Evolutionary conservation across 2,113 vertebrate genomes (phyloP), one percentile per base, ranked within the genome.

Genomic region (Cyprinodon tularosa): DNA sequence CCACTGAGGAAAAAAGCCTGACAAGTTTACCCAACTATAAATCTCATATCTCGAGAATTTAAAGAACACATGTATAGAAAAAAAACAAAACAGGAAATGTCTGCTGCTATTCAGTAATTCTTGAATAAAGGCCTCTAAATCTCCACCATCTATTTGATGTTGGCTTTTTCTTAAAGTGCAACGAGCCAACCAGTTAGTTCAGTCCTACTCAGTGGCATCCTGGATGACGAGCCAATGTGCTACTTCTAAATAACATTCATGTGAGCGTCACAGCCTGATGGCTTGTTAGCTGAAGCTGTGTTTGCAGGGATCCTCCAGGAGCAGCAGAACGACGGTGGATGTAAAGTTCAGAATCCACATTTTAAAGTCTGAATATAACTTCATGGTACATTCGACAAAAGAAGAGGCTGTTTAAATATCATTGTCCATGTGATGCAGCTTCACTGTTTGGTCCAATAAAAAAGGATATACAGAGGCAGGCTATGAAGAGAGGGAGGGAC

Each of bases 91-190:
- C 78, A 74, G 80, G 64, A 69, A 84, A 90, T 79, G 83, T 89
- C 75, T 89, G 84, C 78, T 84, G 82, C 86, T 86, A 86, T 89
- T 89, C 71, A 83, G 85, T 82, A 76, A 90, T 85, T 93, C 84
- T 87, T 60, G 66, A 84, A 87, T 90, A 91, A 95, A 95, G 94
- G 93, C 94, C 92, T 93, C 91, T 92, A 87, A 95, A 96, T 96
- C 96, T 96, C 97, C 96, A 97, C 95, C 94, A 94, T 96, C 96
- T 95, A 91, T 92, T 90, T 84, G 73, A 92, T 83, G 93, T 91
- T 95, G 91, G 93, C 92, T 94, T 95, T 88, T 93, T 84, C 93
- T 95, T 99, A 98, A 98, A 98, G 97, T 99, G 97, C 97, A 95
- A 94, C 86, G 87, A 91, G 89, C 91, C 91, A 92, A 91, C 90